These are phyloP conservation scores for Agrilus mali DNA, from an alignment of 2,888 invertebrate species.

Conservation along the genomic window DNA sequence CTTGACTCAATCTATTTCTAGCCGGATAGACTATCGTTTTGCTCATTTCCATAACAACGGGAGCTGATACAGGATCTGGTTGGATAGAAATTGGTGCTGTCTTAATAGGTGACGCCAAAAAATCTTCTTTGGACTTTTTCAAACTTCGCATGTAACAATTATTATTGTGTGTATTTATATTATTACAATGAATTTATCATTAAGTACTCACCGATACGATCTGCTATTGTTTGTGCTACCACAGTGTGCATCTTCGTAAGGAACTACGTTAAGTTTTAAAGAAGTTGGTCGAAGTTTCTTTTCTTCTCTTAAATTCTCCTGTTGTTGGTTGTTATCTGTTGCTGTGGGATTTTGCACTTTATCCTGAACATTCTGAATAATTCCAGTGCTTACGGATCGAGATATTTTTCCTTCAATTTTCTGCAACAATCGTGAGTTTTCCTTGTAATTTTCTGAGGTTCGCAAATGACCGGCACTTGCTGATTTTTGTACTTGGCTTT, in stretches of 20 bases:
- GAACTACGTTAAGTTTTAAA: too few species aligned
- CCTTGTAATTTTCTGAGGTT: slow-evolving; percentile 9
- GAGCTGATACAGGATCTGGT: slow-evolving; percentile 4
- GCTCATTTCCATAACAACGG: slow-evolving; percentile 18
- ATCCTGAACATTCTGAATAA: slow-evolving; percentile 7
- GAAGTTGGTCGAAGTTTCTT: too few species aligned
- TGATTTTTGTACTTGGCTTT: slow-evolving; percentile 51
- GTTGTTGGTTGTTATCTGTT: neutral
- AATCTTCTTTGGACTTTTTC: slow-evolving; percentile 58
- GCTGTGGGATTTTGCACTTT: neutral
- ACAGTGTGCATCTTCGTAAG: too few species aligned
- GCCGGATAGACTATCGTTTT: slow-evolving; percentile 6
- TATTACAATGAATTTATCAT: too few species aligned
- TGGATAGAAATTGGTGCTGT: slow-evolving; percentile 12
- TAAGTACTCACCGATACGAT: too few species aligned
- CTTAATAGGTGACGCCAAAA: slow-evolving; percentile 34
- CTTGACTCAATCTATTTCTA: slow-evolving; percentile 39
- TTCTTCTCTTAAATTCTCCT: neutral
- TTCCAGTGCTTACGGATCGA: slow-evolving; percentile 9
- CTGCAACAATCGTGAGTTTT: too few species aligned
- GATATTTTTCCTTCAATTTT: slow-evolving; percentile 5
- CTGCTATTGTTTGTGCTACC: too few species aligned
- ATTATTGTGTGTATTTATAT: too few species aligned
- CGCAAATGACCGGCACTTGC: slow-evolving; percentile 38
- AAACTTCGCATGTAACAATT: too few species aligned